phyloP scores from a whole-genome alignment of 2,113 vertebrate genomes.

The Stictonetta naevosa region DNA sequence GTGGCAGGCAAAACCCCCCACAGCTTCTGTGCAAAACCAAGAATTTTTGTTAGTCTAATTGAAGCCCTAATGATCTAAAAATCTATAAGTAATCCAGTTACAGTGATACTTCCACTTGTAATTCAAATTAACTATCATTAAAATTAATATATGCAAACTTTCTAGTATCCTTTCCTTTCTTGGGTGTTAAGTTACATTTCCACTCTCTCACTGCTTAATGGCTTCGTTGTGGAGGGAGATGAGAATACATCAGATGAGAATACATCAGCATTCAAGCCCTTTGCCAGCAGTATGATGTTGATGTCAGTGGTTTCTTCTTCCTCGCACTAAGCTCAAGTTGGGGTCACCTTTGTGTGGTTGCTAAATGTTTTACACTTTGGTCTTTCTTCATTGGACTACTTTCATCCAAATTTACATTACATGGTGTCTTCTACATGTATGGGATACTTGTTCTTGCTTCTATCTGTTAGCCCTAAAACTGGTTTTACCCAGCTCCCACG shows the following conservation, averaged over 20 bases:
- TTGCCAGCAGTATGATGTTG: background rate
- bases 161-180: background rate
- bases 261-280: background rate
- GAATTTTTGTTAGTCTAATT: background rate
- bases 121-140: background rate
- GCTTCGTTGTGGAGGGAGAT: background rate
- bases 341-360: background rate
- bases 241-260: background rate
- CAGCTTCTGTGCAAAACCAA: background rate
- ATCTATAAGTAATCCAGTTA: background rate
- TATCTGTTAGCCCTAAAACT: background rate
- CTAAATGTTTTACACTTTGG: background rate
- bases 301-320: background rate
- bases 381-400: background rate
- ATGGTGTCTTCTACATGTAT: accelerated
- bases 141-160: background rate
- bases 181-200: background rate
- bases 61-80: background rate
- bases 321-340: background rate
- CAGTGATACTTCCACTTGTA: background rate
- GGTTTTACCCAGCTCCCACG: background rate
- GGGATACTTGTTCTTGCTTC: background rate
- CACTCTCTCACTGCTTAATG: background rate
- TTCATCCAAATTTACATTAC: background rate
- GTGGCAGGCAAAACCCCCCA: background rate